These are phyloP conservation scores for Eulemur rubriventer DNA, from an alignment of 2,797 vertebrate genomes.

Conservation along the genomic window DNA sequence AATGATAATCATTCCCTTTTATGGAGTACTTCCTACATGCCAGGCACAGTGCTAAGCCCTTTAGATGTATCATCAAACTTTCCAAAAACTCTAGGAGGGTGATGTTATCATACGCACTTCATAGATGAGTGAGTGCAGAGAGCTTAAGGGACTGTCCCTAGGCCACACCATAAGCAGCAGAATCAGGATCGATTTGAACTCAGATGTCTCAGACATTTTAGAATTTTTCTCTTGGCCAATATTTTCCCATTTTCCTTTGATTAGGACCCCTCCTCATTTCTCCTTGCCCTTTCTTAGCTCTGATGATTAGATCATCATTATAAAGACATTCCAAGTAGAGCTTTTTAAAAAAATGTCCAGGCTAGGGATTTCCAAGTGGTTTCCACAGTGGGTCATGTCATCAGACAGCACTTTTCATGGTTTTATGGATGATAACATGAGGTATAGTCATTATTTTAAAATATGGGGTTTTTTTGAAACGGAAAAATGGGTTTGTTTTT, in stretches of 20 bases:
- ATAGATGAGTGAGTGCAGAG: background rate
- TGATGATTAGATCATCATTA: background rate
- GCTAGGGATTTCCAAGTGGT: background rate
- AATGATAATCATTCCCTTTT: background rate
- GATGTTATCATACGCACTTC: background rate
- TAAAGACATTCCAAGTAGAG: background rate
- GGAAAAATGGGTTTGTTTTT: background rate
- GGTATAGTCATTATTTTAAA: background rate
- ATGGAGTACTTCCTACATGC: too few relatives aligned
- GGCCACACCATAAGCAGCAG: background rate
- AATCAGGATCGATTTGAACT: background rate
- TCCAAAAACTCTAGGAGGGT: background rate
- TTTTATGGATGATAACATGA: background rate
- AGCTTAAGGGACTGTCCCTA: background rate
- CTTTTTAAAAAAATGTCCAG: background rate
- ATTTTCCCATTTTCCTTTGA: background rate
- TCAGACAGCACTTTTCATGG: background rate
- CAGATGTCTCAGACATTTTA: background rate
- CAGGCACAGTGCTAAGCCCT: background rate
- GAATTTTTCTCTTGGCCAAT: background rate
- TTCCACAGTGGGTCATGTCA: background rate
- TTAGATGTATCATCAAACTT: background rate
- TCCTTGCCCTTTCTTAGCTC: background rate
- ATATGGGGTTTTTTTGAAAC: background rate
- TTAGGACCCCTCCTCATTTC: background rate